Evolutionary conservation across 2,113 vertebrate species (phyloP).

Genomic region (Strix uralensis): DNA sequence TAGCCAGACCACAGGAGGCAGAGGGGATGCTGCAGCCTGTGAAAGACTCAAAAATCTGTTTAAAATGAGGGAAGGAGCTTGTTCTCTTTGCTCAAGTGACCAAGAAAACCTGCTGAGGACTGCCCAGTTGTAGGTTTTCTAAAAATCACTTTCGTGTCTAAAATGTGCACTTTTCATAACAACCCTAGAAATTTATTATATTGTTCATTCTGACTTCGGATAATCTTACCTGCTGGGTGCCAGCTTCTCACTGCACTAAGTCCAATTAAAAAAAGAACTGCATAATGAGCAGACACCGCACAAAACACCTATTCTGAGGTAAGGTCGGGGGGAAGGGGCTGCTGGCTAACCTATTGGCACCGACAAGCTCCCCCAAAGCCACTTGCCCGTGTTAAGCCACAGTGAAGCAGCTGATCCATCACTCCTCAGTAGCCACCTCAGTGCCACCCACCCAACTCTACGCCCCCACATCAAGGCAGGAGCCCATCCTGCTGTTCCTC

Average conservation of each 20-base stretch:
- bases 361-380: background rate
- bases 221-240: background rate
- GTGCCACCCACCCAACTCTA: background rate
- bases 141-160: background rate
- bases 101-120: background rate
- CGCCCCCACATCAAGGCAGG: accelerated
- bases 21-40: background rate
- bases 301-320: accelerated
- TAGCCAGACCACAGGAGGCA: background rate
- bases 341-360: background rate
- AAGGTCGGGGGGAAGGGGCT: background rate
- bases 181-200: background rate
- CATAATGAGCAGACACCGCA: background rate
- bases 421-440: background rate
- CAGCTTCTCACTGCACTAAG: background rate
- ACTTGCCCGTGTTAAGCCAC: background rate
- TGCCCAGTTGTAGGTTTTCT: background rate
- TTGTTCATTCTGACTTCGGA: background rate
- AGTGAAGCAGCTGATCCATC: background rate
- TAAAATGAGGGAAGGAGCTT: background rate
- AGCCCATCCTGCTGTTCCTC: accelerated
- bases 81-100: background rate
- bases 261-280: background rate
- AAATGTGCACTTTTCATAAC: background rate
- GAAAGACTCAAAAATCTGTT: background rate